Percentiles rank a stretch among this genome's conserved stretches.
phyloP scores from a whole-genome alignment of 2,888 invertebrate genomes.

The Chalcis sispes region DNA sequence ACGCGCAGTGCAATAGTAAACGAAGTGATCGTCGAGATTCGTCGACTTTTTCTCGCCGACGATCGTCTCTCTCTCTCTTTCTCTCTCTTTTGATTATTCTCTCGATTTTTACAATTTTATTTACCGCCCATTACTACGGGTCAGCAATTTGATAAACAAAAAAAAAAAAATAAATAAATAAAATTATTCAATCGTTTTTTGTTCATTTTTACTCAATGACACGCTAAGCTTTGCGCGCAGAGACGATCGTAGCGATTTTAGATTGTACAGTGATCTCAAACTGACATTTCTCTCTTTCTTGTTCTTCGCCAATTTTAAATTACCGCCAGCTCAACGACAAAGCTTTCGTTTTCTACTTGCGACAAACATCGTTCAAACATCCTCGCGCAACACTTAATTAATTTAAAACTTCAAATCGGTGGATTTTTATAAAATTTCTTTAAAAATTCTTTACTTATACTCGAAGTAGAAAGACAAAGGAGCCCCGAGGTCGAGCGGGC shows the following conservation, averaged over 20 bases:
- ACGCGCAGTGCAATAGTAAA: slow-evolving; percentile 48
- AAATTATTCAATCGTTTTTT: neutral
- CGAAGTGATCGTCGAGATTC: slow-evolving; percentile 57
- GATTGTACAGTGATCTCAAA: slow-evolving; percentile 75
- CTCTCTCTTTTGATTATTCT: neutral
- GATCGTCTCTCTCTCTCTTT: slow-evolving; percentile 55
- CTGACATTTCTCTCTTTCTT: slow-evolving; percentile 68
- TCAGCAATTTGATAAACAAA: no score
- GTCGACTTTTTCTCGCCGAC: slow-evolving; percentile 46
- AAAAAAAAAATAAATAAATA: no score
- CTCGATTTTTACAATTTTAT: no score
- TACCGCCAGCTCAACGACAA: slow-evolving; percentile 68
- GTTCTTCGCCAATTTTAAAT: slow-evolving; percentile 69
- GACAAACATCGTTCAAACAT: neutral
- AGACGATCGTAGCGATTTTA: slow-evolving; percentile 64
- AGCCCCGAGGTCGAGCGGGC: slow-evolving; percentile 51
- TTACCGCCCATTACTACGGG: no score
- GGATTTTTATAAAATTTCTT: no score
- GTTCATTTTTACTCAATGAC: neutral
- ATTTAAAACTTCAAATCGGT: no score
- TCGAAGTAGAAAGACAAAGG: slow-evolving; percentile 51
- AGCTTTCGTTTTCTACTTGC: slow-evolving; percentile 53
- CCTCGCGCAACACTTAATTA: neutral
- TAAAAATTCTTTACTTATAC: slow-evolving; percentile 2
- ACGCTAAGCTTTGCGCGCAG: slow-evolving; percentile 22